Conservation (phyloP, 2,797 vertebrate species). For the Hapalemur alaotrensis region DNA sequence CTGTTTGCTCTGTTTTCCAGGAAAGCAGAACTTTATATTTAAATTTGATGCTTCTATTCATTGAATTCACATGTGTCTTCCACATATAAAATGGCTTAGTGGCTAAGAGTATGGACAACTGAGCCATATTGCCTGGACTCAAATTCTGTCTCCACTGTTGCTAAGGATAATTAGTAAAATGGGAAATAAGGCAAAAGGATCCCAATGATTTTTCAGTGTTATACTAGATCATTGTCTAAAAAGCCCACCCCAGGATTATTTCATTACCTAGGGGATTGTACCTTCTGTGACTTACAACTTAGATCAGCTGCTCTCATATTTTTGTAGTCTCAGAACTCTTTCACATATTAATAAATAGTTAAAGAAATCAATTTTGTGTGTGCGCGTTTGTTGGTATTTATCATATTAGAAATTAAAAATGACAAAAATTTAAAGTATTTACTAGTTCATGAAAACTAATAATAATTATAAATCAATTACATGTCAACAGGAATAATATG, state of each 20-base stretch:
- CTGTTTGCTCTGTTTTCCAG: constrained; percentile 24
- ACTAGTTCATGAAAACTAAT: not conserved
- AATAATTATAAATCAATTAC: not conserved
- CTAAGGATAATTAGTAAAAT: not conserved
- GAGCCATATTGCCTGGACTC: not conserved
- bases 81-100: not conserved
- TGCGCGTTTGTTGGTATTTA: not conserved
- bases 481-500: not conserved
- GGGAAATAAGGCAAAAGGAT: not conserved
- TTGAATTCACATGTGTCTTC: not conserved
- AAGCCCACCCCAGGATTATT: not conserved
- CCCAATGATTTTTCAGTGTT: not conserved
- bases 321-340: not conserved
- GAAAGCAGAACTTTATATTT: not conserved
- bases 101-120: not conserved
- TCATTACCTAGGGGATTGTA: not conserved
- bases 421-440: not conserved
- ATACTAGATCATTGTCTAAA: not conserved
- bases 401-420: not conserved
- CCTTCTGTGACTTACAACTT: not conserved
- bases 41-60: not conserved
- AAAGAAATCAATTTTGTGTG: not conserved
- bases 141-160: not conserved
- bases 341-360: not conserved
- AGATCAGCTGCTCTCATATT: not conserved